Evolutionary conservation across 1,140 invertebrate species (phyloP), one percentile per base, ranked within the genome.

Genomic region (Batillaria attramentaria): DNA sequence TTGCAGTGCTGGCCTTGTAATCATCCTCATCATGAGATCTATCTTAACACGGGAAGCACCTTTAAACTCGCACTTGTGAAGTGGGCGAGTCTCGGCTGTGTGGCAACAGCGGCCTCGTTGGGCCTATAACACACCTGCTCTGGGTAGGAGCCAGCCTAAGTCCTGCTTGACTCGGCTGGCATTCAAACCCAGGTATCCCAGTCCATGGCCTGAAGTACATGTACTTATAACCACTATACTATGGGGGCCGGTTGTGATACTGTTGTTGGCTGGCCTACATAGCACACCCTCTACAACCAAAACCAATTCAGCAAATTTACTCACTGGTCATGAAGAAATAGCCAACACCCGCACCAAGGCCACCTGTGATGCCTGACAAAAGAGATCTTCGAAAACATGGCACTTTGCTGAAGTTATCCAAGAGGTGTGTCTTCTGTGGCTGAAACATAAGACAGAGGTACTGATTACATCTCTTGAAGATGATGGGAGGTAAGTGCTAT

Each of bases 261-360:
- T 62, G 31, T n/a, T 62, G n/a, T 62, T 62, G 18, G n/a, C 10
- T 68, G 54, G 33, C 10, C 10, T 18, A 65, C 18, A 24, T 13
- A 33, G 8, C 37, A 68, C 24, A 39, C 37, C 37, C 6, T 57
- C 60, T 60, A 39, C 13, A 57, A 24, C 10, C n/a, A 57, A 35
- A 39, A 20, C 13, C n/a, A n/a, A n/a, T n/a, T n/a, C n/a, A n/a
- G n/a, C n/a, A n/a, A n/a, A n/a, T 3, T 18, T 31, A 77, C 82
- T 83, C 54, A 83, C 82, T 79, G 43, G 77, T 79, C 33, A 79
- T 54, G 18, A 83, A 62, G 54, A 83, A 83, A n/a, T 76, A 62
- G 2, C 37, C 50, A 8, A 80, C 33, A 13, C 82, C 82, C 33
- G 70, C 18, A 33, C 66, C 79, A 50, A 81, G 28, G 2, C 79